Evolutionary conservation across 2,888 invertebrate species (phyloP), one percentile per base, ranked within the genome.

Genomic region (Tetramorium bicarinatum): DNA sequence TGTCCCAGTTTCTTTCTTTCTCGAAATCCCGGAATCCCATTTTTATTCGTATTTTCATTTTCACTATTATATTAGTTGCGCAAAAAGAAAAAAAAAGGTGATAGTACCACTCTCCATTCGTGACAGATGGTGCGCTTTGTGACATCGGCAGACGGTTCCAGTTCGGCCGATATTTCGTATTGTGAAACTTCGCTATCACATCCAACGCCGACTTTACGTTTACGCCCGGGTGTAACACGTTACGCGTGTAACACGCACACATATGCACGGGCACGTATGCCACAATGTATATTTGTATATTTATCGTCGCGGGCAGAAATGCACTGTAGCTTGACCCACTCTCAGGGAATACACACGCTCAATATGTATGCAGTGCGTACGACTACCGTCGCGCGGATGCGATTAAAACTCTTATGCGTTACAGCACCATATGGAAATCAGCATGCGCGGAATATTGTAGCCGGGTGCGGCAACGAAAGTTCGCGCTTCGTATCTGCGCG

Each of bases 221-320:
- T 71, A 59, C 59, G 34, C 29, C 34, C n/a, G 11, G 47, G 6
- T 56, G 7, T 77, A n/a, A n/a, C n/a, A n/a, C n/a, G n/a, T n/a
- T n/a, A 69, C 52, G 56, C 56, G 29, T 69, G 69, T 29, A 56
- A 54, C 38, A 41, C 56, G 49, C 25, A 15, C 21, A n/a, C n/a
- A 8, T 13, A 13, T 25, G 41, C n/a, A 41, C 38, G 21, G 34
- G n/a, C 13, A n/a, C 44, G 13, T 15, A n/a, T 21, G 52, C 25
- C 29, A 75, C 72, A 74, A 67, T 82, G 64, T 72, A 82, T 77
- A 85, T 82, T 86, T 86, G 82, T 85, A 86, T 69, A 84, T 86
- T 85, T 82, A 85, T n/a, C 69, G 56, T 59, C 56, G 80, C 59
- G 41, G 41, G 13, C 67, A 66, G 61, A 74, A 80, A 47, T 72